Conservation (phyloP, 92 coral and sea anemone genomes). For the Metridium senile region DNA sequence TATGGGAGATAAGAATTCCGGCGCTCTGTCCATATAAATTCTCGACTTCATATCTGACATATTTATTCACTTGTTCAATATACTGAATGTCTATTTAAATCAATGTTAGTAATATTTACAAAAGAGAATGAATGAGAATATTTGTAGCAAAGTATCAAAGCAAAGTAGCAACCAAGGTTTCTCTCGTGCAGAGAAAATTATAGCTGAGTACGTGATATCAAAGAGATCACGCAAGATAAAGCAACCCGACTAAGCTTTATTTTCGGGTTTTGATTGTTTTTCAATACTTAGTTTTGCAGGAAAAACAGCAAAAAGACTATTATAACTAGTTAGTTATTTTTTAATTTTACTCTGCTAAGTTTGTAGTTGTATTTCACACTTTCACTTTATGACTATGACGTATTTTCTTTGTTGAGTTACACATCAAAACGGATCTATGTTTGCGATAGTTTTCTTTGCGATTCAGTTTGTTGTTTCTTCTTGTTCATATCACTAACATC, state of each 20-base stretch:
- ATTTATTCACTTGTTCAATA: no score
- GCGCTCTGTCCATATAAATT: no score
- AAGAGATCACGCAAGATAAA: background rate
- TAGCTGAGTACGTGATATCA: background rate
- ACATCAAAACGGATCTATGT: background rate
- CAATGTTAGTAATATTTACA: no score
- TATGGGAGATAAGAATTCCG: background rate
- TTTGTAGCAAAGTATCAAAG: background rate
- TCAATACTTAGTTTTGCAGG: background rate
- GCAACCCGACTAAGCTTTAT: background rate
- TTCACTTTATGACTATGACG: no score
- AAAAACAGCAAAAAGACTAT: no score
- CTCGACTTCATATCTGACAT: no score
- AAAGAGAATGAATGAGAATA: no score
- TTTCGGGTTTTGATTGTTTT: background rate
- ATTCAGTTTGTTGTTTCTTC: constrained; percentile 12
- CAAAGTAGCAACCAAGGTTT: background rate
- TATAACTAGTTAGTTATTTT: no score
- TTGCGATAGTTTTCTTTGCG: constrained; percentile 6
- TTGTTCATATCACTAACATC: constrained; percentile 16
- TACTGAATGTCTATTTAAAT: no score
- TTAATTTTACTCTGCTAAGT: no score
- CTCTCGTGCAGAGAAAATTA: background rate
- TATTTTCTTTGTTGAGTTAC: background rate
- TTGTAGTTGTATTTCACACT: no score